Evolutionary conservation across 53 echinoderm and acorn worm species (phyloP), one percentile per base, ranked within the genome.

Genomic region (Astropecten irregularis): DNA sequence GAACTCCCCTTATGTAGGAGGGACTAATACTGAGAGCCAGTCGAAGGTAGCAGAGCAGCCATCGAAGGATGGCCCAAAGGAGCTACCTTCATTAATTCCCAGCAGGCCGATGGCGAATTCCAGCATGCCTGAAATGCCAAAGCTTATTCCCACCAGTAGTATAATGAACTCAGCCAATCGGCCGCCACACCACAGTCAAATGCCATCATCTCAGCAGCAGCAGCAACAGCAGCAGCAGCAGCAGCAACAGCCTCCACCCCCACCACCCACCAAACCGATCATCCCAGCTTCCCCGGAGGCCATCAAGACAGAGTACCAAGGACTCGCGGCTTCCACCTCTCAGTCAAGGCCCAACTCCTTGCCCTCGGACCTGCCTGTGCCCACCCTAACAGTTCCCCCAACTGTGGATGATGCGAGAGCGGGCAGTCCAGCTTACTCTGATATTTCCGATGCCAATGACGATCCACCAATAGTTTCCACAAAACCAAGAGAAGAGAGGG

Each of bases 361-460:
- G 67, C 76, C 66, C 76, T 77, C 44, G 23, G 76, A 58, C 46
- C 77, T 74, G 27, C 81, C 64, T 30, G 72, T 58, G 73, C 71
- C 71, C 6, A 71, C 71, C 37, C 60, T 69, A 37, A 54, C 71
- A 23, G 69, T 49, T 9, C 83, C 58, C 1, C 44, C 60, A 27
- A 71, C 13, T 55, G 42, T 62, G 9, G 86, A 84, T 8, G 63
- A 83, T 32, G 49, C 52, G 10, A 70, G 71, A 39, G 74, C 86
- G 44, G 56, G 83, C 19, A 94, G 94, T 47, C 99, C 99, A 23
- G 96, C 96, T 10, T 99, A 99, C 68, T 99, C 99, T 28, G 99
- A 99, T 66, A 99, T 99, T 18, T 99, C 99, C 38, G 94, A 99
- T 79, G 99, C 95, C 42, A 94, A 91, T 68, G 93, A 86, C 20